Conservation (phyloP, 2,797 vertebrate species). For the Coregonus suidteri region DNA sequence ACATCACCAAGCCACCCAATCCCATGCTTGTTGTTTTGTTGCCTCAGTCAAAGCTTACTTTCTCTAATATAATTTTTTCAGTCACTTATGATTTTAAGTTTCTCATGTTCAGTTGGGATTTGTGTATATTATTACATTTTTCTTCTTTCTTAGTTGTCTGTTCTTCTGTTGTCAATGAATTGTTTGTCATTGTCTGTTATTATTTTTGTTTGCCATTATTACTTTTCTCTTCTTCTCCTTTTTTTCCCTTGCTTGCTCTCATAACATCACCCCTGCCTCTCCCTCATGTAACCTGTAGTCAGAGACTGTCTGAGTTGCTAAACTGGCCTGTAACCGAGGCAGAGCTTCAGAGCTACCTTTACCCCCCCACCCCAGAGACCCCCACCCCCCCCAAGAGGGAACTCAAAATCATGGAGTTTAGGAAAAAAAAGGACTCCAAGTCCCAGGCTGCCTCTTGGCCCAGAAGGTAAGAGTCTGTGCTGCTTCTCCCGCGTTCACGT, state of each 20-base stretch:
- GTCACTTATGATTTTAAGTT: constrained; percentile 16
- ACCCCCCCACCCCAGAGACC: constrained; percentile 74
- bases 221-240: constrained; percentile 51
- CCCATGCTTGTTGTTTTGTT: constrained; percentile 30
- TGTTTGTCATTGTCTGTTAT: constrained; percentile 29
- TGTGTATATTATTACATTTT: not conserved
- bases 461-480: constrained; percentile 83
- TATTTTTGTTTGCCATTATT: constrained; percentile 24
- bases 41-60: constrained; percentile 13
- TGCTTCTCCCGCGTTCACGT: not conserved
- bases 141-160: constrained; percentile 48
- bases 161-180: constrained; percentile 2
- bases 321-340: constrained; percentile 82
- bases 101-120: constrained; percentile 62
- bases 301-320: constrained; percentile 81
- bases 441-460: constrained; percentile 77
- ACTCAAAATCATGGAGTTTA: constrained; percentile 90
- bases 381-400: constrained; percentile 83
- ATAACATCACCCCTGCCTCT: constrained; percentile 39
- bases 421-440: constrained; percentile 91
- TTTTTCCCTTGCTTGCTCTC: constrained; percentile 51
- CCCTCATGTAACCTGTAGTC: constrained; percentile 75
- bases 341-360: constrained; percentile 76
- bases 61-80: constrained; percentile 27
- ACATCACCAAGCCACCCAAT: not conserved